These are phyloP conservation scores for Leptinotarsa lineolata DNA, from an alignment of 1,140 invertebrate genomes.

Conservation along the genomic window DNA sequence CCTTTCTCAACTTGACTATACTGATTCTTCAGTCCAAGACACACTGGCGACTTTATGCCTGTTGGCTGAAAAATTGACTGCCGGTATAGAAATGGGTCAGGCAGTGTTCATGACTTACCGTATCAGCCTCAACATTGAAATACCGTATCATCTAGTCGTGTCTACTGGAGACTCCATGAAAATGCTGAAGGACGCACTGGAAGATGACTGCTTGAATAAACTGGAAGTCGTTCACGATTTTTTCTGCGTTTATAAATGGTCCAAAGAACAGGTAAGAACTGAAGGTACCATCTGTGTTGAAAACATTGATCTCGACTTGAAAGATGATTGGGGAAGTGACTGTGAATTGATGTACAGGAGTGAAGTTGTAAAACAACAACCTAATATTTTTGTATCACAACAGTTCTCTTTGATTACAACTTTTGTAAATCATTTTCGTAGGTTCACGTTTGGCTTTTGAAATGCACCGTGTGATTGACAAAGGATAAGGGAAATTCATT, in stretches of 20 bases:
- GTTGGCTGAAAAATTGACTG: constrained; percentile 54
- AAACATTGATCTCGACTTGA: no score
- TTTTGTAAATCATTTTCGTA: no score
- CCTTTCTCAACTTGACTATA: constrained; percentile 14
- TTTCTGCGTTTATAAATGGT: constrained; percentile 47
- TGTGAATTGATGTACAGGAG: no score
- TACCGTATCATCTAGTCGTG: constrained; percentile 61
- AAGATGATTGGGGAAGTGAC: no score
- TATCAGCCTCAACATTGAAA: constrained; percentile 61
- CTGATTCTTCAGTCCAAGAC: constrained; percentile 42
- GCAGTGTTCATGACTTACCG: constrained; percentile 62
- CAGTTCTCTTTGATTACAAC: no score
- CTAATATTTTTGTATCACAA: no score
- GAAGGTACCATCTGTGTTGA: no score
- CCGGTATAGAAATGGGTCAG: constrained; percentile 60
- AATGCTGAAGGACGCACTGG: constrained; percentile 61
- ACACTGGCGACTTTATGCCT: constrained; percentile 45
- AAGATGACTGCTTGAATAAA: constrained; percentile 60
- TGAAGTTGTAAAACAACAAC: no score
- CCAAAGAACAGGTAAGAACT: constrained; percentile 48
- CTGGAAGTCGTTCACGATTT: constrained; percentile 63
- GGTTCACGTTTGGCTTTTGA: no score
- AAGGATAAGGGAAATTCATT: no score
- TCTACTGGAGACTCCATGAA: constrained; percentile 57
- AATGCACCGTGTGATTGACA: no score